Percentiles rank a stretch among this genome's conserved stretches.
Evolutionary conservation across 2,113 vertebrate species (phyloP).

Genomic region (Mixornis gularis): DNA sequence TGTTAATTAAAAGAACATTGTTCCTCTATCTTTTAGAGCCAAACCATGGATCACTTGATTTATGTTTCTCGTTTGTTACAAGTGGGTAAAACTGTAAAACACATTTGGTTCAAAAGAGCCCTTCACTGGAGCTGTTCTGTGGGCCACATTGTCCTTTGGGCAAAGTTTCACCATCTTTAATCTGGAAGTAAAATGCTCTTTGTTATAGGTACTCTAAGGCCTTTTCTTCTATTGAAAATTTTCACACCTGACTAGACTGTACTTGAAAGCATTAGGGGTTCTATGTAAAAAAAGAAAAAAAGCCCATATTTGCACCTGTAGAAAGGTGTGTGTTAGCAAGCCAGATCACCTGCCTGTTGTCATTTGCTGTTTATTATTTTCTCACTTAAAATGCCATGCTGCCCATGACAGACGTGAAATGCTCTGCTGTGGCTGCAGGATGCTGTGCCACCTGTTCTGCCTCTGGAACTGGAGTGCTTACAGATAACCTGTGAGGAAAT

Average conservation of each 20-base stretch:
- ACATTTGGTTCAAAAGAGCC: neutral
- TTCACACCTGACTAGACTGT: neutral
- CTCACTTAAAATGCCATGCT: neutral
- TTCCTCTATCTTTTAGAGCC: neutral
- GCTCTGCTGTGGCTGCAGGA: neutral
- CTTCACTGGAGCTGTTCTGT: neutral
- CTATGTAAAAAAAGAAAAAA: neutral
- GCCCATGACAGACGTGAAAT: neutral
- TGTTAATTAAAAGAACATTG: slow-evolving; percentile 10
- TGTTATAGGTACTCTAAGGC: neutral
- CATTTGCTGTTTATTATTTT: neutral
- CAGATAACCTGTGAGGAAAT: neutral
- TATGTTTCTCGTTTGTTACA: neutral
- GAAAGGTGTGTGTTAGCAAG: neutral
- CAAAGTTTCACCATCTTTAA: neutral
- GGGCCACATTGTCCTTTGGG: neutral
- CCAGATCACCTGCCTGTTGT: neutral
- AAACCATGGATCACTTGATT: neutral
- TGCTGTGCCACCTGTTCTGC: neutral
- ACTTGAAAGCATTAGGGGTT: neutral
- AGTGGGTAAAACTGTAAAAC: neutral
- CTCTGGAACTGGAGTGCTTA: neutral
- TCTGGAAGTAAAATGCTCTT: neutral
- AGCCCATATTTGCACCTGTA: neutral
- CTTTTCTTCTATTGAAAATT: neutral